These are phyloP conservation scores for Phyllostomus discolor DNA, from an alignment of 2,113 vertebrate species.

Conservation along the genomic window DNA sequence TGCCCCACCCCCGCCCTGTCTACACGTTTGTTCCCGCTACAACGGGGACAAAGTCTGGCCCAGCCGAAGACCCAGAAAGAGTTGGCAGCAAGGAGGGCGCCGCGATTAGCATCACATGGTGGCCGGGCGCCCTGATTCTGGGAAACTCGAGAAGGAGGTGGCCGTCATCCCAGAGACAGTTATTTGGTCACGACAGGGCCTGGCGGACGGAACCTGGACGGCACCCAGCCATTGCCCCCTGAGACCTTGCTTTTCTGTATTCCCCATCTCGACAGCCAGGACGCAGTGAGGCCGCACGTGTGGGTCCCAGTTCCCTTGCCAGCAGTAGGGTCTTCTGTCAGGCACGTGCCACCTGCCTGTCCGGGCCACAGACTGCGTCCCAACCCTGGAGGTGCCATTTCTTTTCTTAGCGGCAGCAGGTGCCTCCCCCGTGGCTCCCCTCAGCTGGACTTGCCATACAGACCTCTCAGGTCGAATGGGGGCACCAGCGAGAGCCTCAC, in stretches of 20 bases:
- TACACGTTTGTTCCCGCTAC: not conserved
- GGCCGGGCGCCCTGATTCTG: not conserved
- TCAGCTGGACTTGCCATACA: rapidly evolving
- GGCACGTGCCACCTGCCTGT: too few relatives aligned
- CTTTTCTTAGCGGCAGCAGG: not conserved
- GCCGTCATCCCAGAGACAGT: rapidly evolving
- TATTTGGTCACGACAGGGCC: not conserved
- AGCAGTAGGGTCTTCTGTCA: not conserved
- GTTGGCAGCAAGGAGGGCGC: rapidly evolving
- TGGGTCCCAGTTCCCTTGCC: rapidly evolving
- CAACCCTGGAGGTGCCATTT: too few relatives aligned
- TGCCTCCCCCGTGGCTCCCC: rapidly evolving
- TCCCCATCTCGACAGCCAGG: not conserved
- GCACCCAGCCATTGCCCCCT: not conserved
- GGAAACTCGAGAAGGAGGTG: not conserved
- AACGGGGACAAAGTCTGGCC: not conserved
- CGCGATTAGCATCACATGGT: rapidly evolving
- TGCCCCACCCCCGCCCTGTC: not conserved
- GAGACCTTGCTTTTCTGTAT: not conserved
- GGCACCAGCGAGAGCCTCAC: rapidly evolving
- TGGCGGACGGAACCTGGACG: not conserved
- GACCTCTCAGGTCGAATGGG: not conserved
- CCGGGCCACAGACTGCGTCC: not conserved
- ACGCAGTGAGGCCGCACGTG: rapidly evolving
- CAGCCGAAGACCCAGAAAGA: rapidly evolving